Conservation (phyloP, 2,888 invertebrate species). For the Lepidonotus clava region DNA sequence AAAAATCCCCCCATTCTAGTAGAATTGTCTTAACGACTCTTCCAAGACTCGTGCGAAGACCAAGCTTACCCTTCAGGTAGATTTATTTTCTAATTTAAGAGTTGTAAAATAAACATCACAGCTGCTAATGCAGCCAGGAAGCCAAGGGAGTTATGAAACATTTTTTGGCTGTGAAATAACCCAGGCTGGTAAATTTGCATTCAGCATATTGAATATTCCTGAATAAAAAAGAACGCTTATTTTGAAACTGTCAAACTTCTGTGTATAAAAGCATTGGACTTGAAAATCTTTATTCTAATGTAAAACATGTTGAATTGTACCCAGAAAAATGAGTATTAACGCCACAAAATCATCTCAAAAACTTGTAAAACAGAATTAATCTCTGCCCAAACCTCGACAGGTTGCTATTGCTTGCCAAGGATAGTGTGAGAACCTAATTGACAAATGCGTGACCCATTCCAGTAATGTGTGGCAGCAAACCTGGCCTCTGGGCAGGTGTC, state of each 20-base stretch:
- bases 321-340: background rate
- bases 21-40: background rate
- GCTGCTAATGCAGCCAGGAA: background rate
- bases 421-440: background rate
- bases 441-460: background rate
- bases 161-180: slow-evolving; percentile 5
- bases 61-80: too few species aligned
- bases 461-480: background rate
- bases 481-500: too few species aligned
- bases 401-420: background rate
- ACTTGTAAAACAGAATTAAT: background rate
- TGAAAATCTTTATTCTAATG: background rate
- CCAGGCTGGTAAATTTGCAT: background rate
- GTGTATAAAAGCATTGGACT: background rate
- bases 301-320: slow-evolving; percentile 14
- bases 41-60: background rate
- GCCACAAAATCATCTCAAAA: slow-evolving; percentile 12
- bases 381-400: background rate
- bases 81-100: too few species aligned
- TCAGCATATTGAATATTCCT: background rate
- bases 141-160: background rate
- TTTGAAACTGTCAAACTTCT: background rate
- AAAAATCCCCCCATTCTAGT: slow-evolving; percentile 23
- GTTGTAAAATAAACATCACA: too few species aligned
- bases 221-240: background rate